phyloP scores from a whole-genome alignment of 2,888 invertebrate species.

The Drosophila cracens region DNA sequence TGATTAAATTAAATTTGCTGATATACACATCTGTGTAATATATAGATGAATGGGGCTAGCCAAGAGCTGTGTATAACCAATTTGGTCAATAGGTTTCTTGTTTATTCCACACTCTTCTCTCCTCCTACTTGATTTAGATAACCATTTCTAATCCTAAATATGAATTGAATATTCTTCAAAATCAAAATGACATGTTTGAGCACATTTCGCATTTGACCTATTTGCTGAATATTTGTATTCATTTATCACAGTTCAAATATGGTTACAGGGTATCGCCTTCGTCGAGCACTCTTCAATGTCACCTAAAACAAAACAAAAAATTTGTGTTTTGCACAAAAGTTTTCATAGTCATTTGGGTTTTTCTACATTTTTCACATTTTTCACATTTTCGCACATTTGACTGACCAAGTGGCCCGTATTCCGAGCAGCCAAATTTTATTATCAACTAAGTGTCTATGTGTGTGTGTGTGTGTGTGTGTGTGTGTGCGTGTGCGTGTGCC shows the following conservation, averaged over 20 bases:
- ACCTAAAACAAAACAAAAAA: background rate
- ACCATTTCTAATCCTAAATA: background rate
- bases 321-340: slow-evolving; percentile 19
- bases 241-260: background rate
- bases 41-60: background rate
- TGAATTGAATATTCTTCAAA: background rate
- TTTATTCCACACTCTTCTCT: background rate
- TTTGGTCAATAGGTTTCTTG: background rate
- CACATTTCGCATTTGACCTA: background rate
- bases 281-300: background rate
- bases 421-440: slow-evolving; percentile 32
- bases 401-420: slow-evolving; percentile 56
- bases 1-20: background rate
- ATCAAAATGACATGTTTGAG: background rate
- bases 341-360: slow-evolving; percentile 23
- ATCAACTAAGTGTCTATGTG: slow-evolving; percentile 2
- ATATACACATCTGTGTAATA: background rate
- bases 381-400: slow-evolving; percentile 19
- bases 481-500: slow-evolving; percentile 2
- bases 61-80: background rate
- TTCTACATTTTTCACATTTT: background rate
- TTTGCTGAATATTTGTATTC: background rate
- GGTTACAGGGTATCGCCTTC: slow-evolving; percentile 5
- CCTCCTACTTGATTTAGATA: background rate
- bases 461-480: background rate